Evolutionary conservation across 2,113 vertebrate species (phyloP), one percentile per base, ranked within the genome.

Genomic region (Gnathonemus longibarbis): DNA sequence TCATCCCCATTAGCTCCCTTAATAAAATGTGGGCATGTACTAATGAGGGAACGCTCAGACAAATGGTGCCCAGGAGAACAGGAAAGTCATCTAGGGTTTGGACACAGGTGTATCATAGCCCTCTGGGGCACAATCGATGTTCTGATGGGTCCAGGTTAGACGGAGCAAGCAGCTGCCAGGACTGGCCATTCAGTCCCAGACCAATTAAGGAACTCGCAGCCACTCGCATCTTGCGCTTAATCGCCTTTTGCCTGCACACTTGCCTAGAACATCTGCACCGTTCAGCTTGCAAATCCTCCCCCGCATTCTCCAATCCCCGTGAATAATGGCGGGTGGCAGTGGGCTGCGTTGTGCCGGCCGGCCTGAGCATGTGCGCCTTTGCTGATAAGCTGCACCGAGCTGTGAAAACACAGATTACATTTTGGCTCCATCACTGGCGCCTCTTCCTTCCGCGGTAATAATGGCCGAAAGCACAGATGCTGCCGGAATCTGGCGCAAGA

Each of bases 351-450:
- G 93, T 90, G 94, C 93, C 92, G 84, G 45, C 11, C 0, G 92
- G 93, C 91, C 93, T 95, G 93, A 95, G 93, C 6, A 92, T 93
- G 94, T 53, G 48, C 24, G 84, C 48, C 46, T 91, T 91, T 90
- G 35, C 93, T 89, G 94, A 96, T 96, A 96, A 96, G 95, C 95
- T 10, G 11, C 89, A 84, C 91, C 92, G 94, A 95, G 95, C 95
- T 95, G 95, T 95, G 94, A 95, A 95, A 95, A 96, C 93, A 95
- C 93, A 95, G 96, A 95, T 96, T 96, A 96, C 94, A 94, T 95
- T 95, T 95, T 94, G 91, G 92, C 58, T 90, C 94, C 92, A 95
- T 94, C 94, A 91, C 91, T 92, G 5, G 31, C 5, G 89, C 89
- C 90, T 93, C 90, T 93, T 93, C 95, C 94, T 95, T 87, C 84